Percentiles rank a stretch among this genome's conserved stretches.
These are phyloP conservation scores for Ruditapes philippinarum DNA, from an alignment of 1,140 invertebrate genomes.

Conservation along the genomic window DNA sequence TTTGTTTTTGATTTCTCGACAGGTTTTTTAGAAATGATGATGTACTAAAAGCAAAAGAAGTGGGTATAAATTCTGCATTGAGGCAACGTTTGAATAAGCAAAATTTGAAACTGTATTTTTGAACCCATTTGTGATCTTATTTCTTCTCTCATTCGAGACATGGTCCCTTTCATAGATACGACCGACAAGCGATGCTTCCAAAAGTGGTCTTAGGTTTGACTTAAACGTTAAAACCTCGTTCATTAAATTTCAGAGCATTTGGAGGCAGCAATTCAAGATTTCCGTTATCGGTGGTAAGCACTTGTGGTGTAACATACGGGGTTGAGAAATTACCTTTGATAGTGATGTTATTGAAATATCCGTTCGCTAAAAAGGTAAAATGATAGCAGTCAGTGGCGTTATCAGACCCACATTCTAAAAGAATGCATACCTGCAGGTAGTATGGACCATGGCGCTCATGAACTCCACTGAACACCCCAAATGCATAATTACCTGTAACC, in stretches of 20 bases:
- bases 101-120: no score
- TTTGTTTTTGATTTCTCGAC: no score
- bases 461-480: conserved; percentile 83
- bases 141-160: no score
- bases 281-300: conserved; percentile 35
- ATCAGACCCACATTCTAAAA: conserved; percentile 76
- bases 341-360: conserved; percentile 70
- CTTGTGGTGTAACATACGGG: conserved; percentile 78
- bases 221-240: not conserved
- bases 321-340: conserved; percentile 75
- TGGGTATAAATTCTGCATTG: no score
- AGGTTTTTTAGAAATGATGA: no score
- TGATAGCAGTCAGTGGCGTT: conserved; percentile 69
- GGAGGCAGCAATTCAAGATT: conserved; percentile 55
- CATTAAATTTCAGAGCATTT: not conserved
- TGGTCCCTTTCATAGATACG: not conserved
- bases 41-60: no score
- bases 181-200: not conserved
- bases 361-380: conserved; percentile 58
- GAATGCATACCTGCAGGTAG: conserved; percentile 81
- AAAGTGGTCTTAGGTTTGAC: not conserved
- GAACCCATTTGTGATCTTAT: no score
- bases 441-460: conserved; percentile 77
- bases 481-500: conserved; percentile 74
- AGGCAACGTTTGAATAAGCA: no score